A percentile compares a stretch with the other conserved stretches of the same genome.
These are phyloP conservation scores for Perizoma affinitatum DNA, from an alignment of 2,888 invertebrate species.

Conservation along the genomic window DNA sequence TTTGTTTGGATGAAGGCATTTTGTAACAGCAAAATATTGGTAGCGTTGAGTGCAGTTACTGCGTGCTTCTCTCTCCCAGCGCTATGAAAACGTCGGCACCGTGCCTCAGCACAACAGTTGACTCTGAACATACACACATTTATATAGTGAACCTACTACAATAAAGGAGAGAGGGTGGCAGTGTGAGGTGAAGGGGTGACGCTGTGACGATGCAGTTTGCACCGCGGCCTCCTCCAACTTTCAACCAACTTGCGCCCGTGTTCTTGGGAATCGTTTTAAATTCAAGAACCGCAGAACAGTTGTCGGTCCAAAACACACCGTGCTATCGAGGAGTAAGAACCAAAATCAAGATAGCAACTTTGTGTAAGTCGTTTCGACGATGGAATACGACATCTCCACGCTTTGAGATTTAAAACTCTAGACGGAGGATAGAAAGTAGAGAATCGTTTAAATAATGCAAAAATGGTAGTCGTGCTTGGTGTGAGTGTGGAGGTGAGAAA, in stretches of 20 bases:
- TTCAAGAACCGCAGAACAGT: slow-evolving; percentile 79
- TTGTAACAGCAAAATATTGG: slow-evolving; percentile 62
- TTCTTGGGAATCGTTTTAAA: slow-evolving; percentile 84
- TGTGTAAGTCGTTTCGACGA: slow-evolving; percentile 72
- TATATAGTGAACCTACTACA: slow-evolving; percentile 61
- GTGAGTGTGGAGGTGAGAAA: slow-evolving; percentile 85
- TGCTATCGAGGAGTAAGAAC: slow-evolving; percentile 55
- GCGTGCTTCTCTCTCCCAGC: slow-evolving; percentile 51
- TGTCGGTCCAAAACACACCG: slow-evolving; percentile 60
- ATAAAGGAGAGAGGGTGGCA: slow-evolving; percentile 60
- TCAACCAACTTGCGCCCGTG: slow-evolving; percentile 81
- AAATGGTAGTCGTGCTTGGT: slow-evolving; percentile 74
- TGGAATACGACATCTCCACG: slow-evolving; percentile 54
- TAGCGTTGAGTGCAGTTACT: slow-evolving; percentile 61
- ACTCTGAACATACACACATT: slow-evolving; percentile 70
- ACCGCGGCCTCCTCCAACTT: slow-evolving; percentile 82
- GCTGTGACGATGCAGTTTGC: slow-evolving; percentile 82
- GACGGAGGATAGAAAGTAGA: slow-evolving; percentile 58
- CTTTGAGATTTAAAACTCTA: slow-evolving; percentile 67
- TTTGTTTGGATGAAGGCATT: slow-evolving; percentile 28
- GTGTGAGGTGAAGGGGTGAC: slow-evolving; percentile 53
- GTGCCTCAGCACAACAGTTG: slow-evolving; percentile 78
- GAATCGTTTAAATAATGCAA: slow-evolving; percentile 65
- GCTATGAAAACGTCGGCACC: slow-evolving; percentile 64
- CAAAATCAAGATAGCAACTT: slow-evolving; percentile 57